A percentile compares a stretch with the other conserved stretches of the same genome.
Conservation (phyloP, 2,888 invertebrate genomes). For the Apodemia hepburni region DNA sequence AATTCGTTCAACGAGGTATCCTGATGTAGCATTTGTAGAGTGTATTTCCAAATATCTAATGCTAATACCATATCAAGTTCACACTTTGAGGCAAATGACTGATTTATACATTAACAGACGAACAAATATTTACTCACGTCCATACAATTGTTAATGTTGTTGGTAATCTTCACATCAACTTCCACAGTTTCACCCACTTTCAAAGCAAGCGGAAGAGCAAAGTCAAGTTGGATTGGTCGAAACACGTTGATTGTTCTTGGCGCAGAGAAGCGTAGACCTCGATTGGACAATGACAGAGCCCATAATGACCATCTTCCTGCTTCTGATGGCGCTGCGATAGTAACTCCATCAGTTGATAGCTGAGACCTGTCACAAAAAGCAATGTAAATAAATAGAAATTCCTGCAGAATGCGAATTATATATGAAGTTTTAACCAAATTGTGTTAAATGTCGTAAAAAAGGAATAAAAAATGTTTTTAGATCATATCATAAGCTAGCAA, state of each 20-base stretch:
- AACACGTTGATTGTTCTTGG: conserved; percentile 81
- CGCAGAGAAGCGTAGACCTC: conserved; percentile 77
- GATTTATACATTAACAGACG: too few species aligned
- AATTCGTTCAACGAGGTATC: too few species aligned
- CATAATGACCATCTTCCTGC: conserved; percentile 84
- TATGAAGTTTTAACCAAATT: too few species aligned
- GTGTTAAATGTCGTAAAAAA: too few species aligned
- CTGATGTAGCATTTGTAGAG: too few species aligned
- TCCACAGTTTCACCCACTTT: conserved; percentile 83
- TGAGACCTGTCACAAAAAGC: conserved; percentile 59
- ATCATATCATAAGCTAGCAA: too few species aligned
- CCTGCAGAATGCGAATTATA: too few species aligned
- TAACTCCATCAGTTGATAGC: conserved; percentile 79
- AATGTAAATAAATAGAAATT: background rate
- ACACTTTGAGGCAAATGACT: too few species aligned
- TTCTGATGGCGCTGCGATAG: conserved; percentile 80
- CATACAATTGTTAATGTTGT: conserved; percentile 84
- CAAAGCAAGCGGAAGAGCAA: conserved; percentile 79
- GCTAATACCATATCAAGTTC: too few species aligned
- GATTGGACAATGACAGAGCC: conserved; percentile 79
- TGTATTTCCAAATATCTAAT: too few species aligned
- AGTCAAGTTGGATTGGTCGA: conserved; percentile 82
- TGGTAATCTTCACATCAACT: conserved; percentile 84
- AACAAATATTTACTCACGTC: conserved; percentile 75
- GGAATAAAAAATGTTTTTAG: too few species aligned